Evolutionary conservation across 2,888 invertebrate species (phyloP).

Genomic region (Cyrtodaria siliqua): DNA sequence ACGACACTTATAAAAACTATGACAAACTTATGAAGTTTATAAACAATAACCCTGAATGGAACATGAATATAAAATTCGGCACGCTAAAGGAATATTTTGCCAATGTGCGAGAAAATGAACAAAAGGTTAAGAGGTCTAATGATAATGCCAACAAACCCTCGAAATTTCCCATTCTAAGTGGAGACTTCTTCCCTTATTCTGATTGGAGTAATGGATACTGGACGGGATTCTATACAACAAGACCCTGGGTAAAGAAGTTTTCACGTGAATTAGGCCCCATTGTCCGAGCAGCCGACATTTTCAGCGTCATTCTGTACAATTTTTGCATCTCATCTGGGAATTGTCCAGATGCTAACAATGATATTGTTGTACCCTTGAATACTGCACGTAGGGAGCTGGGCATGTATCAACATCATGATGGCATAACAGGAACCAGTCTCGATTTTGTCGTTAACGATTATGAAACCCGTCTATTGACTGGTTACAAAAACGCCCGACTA

Average conservation of each 20-base stretch:
- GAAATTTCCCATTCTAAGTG: conserved; percentile 91
- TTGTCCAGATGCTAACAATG: conserved; percentile 8
- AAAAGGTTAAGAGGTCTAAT: background rate
- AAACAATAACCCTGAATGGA: conserved; percentile 91
- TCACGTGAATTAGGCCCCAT: conserved; percentile 87
- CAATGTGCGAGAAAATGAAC: conserved; percentile 87
- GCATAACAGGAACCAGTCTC: conserved; percentile 98
- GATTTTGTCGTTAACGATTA: conserved; percentile 97
- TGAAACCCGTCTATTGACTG: conserved; percentile 70
- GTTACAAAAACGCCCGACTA: conserved; percentile 18
- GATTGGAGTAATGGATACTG: conserved; percentile 95
- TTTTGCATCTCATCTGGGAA: conserved; percentile 2
- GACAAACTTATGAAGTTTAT: conserved; percentile 95
- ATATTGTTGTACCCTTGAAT: conserved; percentile 28
- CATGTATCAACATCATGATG: conserved; percentile 98
- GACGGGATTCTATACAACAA: conserved; percentile 98
- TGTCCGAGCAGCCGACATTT: conserved; percentile 82
- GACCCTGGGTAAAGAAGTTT: conserved; percentile 89
- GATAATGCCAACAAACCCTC: background rate
- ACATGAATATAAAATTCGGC: conserved; percentile 88
- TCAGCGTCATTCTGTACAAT: conserved; percentile 74
- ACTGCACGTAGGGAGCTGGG: conserved; percentile 90
- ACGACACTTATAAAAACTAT: conserved; percentile 97
- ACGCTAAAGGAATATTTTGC: conserved; percentile 96
- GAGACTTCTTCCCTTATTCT: conserved; percentile 98